Evolutionary conservation across 2,888 invertebrate species (phyloP), one percentile per base, ranked within the genome.

Genomic region (Linnaemya vulpina): DNA sequence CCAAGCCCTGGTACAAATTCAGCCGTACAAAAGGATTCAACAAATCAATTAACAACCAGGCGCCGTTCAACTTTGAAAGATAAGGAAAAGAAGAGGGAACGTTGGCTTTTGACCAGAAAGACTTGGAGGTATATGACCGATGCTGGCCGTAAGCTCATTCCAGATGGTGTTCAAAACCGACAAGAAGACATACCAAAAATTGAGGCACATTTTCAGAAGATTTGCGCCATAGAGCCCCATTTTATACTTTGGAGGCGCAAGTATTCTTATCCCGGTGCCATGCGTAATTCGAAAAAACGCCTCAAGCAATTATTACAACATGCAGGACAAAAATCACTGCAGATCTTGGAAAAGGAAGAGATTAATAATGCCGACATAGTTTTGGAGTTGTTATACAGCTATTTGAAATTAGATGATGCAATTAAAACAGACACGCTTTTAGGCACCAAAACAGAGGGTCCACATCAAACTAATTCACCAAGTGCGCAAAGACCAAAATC

Each of bases 41-140:
- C 43, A n/a, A 25, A 60, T 84, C 63, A 78, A 35, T 2, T 30
- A 10, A 79, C 71, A 79, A 22, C 22, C 0, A 78, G 49, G 3
- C 87, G 51, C 1, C 84, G 55, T 25, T 67, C 53, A 20, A 80
- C 53, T 25, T 55, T 60, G 53, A 87, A 84, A 83, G 79, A 80
- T 40, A 80, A 79, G 49, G 87, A 77, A 35, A 86, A 85, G 49
- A 86, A 86, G 62, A 86, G 88, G 0, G 97, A 97, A 92, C 94
- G 97, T 92, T 97, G 97, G 97, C 93, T 97, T 83, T 94, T 97
- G 82, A 97, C 97, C 60, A 93, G 97, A 83, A 97, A 97, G 93
- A 97, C 97, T 65, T 97, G 97, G 97, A 94, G 96, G 89, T 97
- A 97, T 92, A 97, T 97, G 97, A 95, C 97, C n/a, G 97, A 97